A percentile compares a stretch with the other conserved stretches of the same genome.
phyloP scores from a whole-genome alignment of 1,140 invertebrate species.

The Heterodera schachtii region DNA sequence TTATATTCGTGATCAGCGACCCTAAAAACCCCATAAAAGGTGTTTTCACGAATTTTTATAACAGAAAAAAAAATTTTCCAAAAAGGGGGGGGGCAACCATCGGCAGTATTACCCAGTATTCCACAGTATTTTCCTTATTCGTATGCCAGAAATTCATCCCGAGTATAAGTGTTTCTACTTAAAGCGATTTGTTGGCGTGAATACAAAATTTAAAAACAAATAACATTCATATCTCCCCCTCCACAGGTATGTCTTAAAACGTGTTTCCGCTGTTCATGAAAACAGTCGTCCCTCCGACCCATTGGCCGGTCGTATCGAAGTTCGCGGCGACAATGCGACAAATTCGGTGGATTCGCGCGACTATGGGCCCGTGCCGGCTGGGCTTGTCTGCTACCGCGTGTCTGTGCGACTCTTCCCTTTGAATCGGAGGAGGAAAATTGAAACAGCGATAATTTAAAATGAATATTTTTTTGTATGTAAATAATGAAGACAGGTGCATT shows the following conservation, averaged over 20 bases:
- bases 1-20: too few relatives aligned
- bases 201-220: not conserved
- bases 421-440: not conserved
- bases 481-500: too few relatives aligned
- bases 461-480: too few relatives aligned
- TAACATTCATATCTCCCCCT: not conserved
- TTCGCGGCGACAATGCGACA: conserved; percentile 8
- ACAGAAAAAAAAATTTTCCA: too few relatives aligned
- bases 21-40: too few relatives aligned
- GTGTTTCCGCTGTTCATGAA: not conserved
- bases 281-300: not conserved
- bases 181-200: too few relatives aligned
- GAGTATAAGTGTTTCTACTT: not conserved
- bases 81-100: too few relatives aligned
- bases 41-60: too few relatives aligned
- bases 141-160: too few relatives aligned
- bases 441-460: too few relatives aligned
- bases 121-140: too few relatives aligned
- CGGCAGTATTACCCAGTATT: too few relatives aligned
- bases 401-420: not conserved
- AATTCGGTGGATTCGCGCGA: conserved; percentile 15
- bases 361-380: conserved; percentile 15
- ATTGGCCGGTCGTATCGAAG: conserved; percentile 10
- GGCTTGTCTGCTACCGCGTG: not conserved
- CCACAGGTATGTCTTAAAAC: conserved; percentile 9